These are phyloP conservation scores for Fragum whitleyi DNA, from an alignment of 2,888 invertebrate species.

Conservation along the genomic window DNA sequence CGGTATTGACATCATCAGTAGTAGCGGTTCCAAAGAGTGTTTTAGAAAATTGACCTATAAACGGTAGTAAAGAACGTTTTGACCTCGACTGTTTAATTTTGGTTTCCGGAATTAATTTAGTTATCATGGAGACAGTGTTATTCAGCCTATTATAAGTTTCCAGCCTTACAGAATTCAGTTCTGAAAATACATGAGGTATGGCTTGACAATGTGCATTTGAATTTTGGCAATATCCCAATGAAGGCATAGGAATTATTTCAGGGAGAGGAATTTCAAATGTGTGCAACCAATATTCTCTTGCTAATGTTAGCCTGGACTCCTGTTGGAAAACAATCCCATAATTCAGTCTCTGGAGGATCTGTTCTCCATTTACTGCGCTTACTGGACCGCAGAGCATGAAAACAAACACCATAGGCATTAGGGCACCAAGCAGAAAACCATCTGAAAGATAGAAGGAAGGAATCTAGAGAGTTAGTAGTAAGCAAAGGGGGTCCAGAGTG, in stretches of 20 bases:
- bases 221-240: conserved; percentile 4
- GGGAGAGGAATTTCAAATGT: conserved; percentile 57
- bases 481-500: too few species aligned
- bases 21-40: conserved; percentile 61
- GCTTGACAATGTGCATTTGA: conserved; percentile 20
- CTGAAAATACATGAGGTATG: conserved; percentile 27
- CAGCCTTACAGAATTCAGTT: conserved; percentile 27
- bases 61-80: conserved; percentile 45
- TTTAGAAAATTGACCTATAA: conserved; percentile 56
- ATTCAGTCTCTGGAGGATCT: conserved; percentile 41
- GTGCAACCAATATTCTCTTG: conserved; percentile 48
- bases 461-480: too few species aligned
- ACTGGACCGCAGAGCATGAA: neutral
- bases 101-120: conserved; percentile 23
- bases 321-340: conserved; percentile 51
- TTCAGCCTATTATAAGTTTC: conserved; percentile 25
- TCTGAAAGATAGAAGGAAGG: too few species aligned
- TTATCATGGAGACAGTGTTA: neutral
- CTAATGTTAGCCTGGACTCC: conserved; percentile 12
- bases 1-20: conserved; percentile 43
- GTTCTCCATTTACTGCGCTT: too few species aligned
- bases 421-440: too few species aligned
- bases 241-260: conserved; percentile 30
- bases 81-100: neutral
- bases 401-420: neutral